phyloP scores from a whole-genome alignment of 2,113 vertebrate species.

The Miniopterus natalensis region DNA sequence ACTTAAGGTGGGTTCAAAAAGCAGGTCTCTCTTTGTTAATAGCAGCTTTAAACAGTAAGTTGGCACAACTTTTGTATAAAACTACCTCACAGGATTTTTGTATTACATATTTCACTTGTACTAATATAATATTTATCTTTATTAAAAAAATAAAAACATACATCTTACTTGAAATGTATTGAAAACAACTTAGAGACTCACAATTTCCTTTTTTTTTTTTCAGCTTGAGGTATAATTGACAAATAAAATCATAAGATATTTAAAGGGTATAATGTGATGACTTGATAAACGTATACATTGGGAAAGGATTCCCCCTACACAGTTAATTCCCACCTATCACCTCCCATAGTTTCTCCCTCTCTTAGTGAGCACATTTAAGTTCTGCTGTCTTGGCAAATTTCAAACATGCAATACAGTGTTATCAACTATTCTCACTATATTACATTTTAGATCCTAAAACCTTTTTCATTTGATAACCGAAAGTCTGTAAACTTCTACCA shows the following conservation, averaged over 20 bases:
- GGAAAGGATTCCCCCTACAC: neutral
- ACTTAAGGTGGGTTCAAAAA: neutral
- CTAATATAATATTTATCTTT: neutral
- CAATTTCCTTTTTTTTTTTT: neutral
- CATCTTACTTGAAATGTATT: neutral
- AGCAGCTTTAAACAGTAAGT: neutral
- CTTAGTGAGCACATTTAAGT: too few relatives aligned
- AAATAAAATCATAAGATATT: neutral
- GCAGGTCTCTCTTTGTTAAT: neutral
- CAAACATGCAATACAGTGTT: neutral
- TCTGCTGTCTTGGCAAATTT: neutral
- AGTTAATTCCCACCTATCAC: neutral
- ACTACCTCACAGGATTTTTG: neutral
- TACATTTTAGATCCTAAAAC: neutral
- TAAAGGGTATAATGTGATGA: neutral
- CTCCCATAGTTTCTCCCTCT: neutral
- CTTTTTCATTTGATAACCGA: neutral
- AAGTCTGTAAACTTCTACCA: neutral
- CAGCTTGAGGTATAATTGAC: neutral
- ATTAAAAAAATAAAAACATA: neutral
- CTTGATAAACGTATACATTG: neutral
- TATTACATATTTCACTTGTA: neutral
- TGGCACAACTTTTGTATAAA: neutral
- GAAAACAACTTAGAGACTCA: neutral
- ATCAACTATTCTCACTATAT: neutral